These are phyloP conservation scores for Chromobotia macracanthus DNA, from an alignment of 2,797 vertebrate genomes.

Conservation along the genomic window DNA sequence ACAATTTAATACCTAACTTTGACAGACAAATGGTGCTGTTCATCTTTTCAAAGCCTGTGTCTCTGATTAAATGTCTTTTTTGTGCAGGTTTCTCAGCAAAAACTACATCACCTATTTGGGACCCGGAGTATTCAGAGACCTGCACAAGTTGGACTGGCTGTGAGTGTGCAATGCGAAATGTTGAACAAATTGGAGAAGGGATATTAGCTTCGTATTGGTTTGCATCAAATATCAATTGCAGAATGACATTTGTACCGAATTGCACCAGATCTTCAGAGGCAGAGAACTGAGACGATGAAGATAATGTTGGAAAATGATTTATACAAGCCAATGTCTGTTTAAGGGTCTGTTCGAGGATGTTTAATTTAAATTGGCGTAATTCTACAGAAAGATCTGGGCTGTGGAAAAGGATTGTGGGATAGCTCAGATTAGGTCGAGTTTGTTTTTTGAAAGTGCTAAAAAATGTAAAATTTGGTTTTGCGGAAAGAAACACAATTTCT, in stretches of 20 bases:
- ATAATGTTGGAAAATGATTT: neutral
- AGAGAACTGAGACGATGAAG: too few relatives aligned
- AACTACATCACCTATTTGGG: slow-evolving; percentile 77
- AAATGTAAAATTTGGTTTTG: neutral
- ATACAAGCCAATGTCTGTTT: neutral
- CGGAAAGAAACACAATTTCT: neutral
- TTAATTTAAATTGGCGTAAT: neutral
- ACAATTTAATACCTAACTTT: slow-evolving; percentile 1
- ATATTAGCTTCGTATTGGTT: neutral
- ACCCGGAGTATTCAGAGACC: slow-evolving; percentile 78
- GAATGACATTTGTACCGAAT: too few relatives aligned
- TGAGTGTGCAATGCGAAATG: slow-evolving; percentile 67
- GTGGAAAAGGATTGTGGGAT: neutral
- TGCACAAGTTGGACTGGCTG: slow-evolving; percentile 79
- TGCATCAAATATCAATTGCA: neutral
- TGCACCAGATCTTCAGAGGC: too few relatives aligned
- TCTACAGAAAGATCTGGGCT: neutral
- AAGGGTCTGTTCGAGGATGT: neutral
- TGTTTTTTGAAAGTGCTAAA: neutral
- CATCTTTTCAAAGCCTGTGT: neutral
- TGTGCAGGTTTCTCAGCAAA: slow-evolving; percentile 79
- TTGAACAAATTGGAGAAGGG: slow-evolving; percentile 8
- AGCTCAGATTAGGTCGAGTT: neutral
- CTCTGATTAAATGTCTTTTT: neutral
- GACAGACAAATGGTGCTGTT: neutral